These are phyloP conservation scores for Balaenoptera acutorostrata DNA, from an alignment of 2,113 vertebrate species.

Conservation along the genomic window DNA sequence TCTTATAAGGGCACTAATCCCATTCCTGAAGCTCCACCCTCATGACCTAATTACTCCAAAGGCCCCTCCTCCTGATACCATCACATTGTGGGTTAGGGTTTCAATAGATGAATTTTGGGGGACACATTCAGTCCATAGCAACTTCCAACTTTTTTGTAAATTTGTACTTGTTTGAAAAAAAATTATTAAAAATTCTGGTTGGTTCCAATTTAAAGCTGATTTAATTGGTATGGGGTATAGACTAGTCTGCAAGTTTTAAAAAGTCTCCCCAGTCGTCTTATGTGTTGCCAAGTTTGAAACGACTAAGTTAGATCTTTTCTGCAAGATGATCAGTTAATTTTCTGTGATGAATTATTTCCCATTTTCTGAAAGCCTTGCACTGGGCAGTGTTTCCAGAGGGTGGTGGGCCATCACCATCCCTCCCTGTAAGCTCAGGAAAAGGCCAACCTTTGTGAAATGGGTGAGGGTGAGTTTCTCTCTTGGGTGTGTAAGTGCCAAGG, in stretches of 20 bases:
- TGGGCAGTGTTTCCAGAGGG: neutral
- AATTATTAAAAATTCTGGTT: neutral
- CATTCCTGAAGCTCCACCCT: neutral
- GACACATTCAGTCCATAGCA: neutral
- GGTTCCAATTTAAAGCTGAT: neutral
- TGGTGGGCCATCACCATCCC: rapidly evolving
- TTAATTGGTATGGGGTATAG: neutral
- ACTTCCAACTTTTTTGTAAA: neutral
- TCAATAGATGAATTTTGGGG: neutral
- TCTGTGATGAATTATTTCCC: neutral
- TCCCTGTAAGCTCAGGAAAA: neutral
- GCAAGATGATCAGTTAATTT: neutral
- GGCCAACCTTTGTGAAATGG: neutral
- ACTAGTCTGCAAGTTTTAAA: neutral
- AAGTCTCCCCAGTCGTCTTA: neutral
- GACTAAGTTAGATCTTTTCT: neutral
- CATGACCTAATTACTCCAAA: neutral
- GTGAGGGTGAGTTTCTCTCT: neutral
- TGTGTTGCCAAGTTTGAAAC: neutral
- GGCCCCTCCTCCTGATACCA: neutral
- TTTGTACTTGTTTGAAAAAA: neutral
- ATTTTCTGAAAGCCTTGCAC: neutral
- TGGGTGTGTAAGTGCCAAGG: neutral
- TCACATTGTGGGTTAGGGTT: neutral
- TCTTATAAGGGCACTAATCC: neutral